A percentile compares a stretch with the other conserved stretches of the same genome.
phyloP scores from a whole-genome alignment of 2,797 vertebrate species.

The Rhincodon typus region DNA sequence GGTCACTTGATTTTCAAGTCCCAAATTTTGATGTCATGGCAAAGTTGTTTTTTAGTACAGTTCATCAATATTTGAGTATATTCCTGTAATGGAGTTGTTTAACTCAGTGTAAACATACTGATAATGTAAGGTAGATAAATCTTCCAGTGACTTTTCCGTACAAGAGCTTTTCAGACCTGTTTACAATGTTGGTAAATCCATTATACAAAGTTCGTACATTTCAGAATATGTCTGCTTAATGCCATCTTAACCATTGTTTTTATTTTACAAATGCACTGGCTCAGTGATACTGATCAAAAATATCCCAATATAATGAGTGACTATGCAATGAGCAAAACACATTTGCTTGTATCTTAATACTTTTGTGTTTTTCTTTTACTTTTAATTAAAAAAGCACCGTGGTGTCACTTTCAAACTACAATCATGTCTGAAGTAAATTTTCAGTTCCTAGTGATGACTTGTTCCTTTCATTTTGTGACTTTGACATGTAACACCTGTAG shows the following conservation, averaged over 20 bases:
- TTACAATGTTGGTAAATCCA: neutral
- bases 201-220: neutral
- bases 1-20: neutral
- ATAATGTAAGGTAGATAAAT: neutral
- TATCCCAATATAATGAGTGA: neutral
- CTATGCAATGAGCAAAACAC: neutral
- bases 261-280: neutral
- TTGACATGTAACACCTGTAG: neutral
- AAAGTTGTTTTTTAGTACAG: neutral
- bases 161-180: neutral
- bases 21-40: neutral
- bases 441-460: neutral
- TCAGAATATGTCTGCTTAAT: neutral
- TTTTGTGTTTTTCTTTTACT: neutral
- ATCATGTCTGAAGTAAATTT: neutral
- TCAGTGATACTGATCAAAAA: neutral
- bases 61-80: neutral
- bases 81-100: neutral
- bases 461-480: neutral
- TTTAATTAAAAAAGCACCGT: neutral
- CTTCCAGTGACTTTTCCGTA: neutral
- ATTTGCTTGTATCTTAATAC: neutral
- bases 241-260: neutral
- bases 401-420: neutral
- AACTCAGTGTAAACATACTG: neutral